Base-by-base conservation (phyloP, 2,888 invertebrate genomes). In the Salpingus planirostris region DNA sequence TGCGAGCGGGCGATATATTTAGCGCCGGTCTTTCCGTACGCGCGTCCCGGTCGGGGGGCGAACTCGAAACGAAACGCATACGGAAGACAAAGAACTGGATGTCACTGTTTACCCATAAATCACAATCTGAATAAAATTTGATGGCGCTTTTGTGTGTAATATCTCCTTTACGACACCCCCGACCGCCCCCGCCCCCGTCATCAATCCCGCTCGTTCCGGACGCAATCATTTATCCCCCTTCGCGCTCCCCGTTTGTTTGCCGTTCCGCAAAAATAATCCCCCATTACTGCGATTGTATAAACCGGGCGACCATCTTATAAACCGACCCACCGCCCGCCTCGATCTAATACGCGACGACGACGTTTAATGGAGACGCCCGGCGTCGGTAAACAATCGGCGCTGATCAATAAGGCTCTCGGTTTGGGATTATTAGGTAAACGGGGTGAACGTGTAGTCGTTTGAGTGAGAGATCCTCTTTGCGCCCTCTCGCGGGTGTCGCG, bases 201-300 rank as follows among this genome's bases (percentile, higher is more conserved):
- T 50, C 49, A 50, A 51, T 51, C 46, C 48, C 42, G 47, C 42
- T 48, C 51, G 46, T 49, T 47, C 47, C 47, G 48, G 47, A 47
- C 43, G 48, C 44, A 49, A 52, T 50, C 47, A 49, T 52, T 50
- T 47, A 52, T 49, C 49, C 47, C 48, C 48, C 46, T 42, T n/a
- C n/a, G n/a, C 31, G 30, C 42, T 33, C 38, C 43, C 21, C 36
- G 42, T 39, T n/a, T 44, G 43, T 44, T 36, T 44, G 45, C 45
- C 43, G 45, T 43, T 44, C 47, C 52, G 43, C 50, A 47, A 51
- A 51, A 51, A 49, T 52, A 52, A 52, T 47, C 49, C 46, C 38
- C 50, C 47, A 49, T 51, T 51, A 52, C 50, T 43, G 43, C 48
- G 45, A 51, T 50, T 49, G 46, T 48, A 18, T n/a, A 46, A 46